Evolutionary conservation across 2,888 invertebrate species (phyloP), one percentile per base, ranked within the genome.

Genomic region (Limnephilus lunatus): DNA sequence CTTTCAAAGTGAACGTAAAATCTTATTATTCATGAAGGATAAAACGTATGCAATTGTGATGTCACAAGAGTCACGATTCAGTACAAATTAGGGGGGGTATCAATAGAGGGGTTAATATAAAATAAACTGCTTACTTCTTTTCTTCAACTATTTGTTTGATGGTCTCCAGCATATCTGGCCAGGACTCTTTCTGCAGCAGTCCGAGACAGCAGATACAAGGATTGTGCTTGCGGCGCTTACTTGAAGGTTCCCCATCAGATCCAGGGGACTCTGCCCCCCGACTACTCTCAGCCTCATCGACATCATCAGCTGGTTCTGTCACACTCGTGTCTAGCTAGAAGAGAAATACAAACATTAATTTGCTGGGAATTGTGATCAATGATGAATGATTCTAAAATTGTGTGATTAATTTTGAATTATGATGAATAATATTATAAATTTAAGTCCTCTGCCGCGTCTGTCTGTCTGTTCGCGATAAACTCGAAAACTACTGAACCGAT

Each of bases 201-300:
- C 98, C 98, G 11, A 98, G 95, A 94, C 98, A 98, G 89, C 97
- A 96, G 0, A 96, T 95, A 94, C 98, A 98, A 0, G 97, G 95
- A 94, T 95, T 96, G 0, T 94, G 93, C 93, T 97, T 97, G 11
- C 95, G 94, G 93, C 95, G 95, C 94, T 97, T 97, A 48, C 94
- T 95, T 31, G 93, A 32, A n/a, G 53, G 25, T 88, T 90, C 92
- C 19, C 44, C 83, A 12, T 85, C 85, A 39, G 25, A 44, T 1
- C 82, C 68, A 11, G 68, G 68, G 68, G 68, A 68, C n/a, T 68
- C 68, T 68, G 68, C 25, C 68, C 25, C 68, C 9, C 25, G 32
- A 32, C 44, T 80, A 14, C 85, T 85, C 85, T 53, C 31, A 11
- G 7, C 48, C 53, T 90, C 31, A 30, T 81, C 81, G 9, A 35